phyloP scores from a whole-genome alignment of 2,888 invertebrate genomes.

The Oscheius myriophilus region DNA sequence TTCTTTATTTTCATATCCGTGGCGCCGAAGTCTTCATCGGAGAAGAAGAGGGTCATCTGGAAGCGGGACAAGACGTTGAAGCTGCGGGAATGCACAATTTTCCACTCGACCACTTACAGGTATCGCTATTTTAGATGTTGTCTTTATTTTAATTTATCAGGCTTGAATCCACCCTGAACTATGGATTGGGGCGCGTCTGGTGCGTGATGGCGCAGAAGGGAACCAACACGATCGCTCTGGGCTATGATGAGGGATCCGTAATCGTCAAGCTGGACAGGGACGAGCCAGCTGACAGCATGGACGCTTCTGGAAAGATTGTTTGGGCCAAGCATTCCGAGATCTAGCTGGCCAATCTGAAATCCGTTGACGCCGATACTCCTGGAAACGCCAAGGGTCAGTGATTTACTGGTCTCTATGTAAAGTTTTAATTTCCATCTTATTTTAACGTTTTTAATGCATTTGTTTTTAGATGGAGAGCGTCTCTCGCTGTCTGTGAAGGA shows the following conservation, averaged over 20 bases:
- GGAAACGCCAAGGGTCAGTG: constrained; percentile 59
- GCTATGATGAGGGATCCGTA: too few species aligned
- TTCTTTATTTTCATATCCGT: too few species aligned
- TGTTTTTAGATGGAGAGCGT: constrained; percentile 82
- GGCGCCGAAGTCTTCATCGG: too few species aligned
- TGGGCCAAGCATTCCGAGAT: constrained; percentile 99
- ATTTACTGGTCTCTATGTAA: neutral
- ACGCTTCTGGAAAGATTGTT: constrained; percentile 95
- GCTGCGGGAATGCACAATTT: too few species aligned
- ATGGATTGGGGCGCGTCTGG: constrained; percentile 98
- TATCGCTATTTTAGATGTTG: too few species aligned
- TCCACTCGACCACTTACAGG: too few species aligned
- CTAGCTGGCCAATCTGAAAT: constrained; percentile 78
- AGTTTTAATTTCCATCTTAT: too few species aligned
- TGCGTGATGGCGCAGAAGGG: constrained; percentile 77
- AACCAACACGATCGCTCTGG: constrained; percentile 81
- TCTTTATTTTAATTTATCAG: too few species aligned
- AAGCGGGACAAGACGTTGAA: too few species aligned
- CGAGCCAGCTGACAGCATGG: constrained; percentile 96
- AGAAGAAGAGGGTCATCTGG: too few species aligned
- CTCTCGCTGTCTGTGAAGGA: constrained; percentile 94
- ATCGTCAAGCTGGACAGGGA: constrained; percentile 92
- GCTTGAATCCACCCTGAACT: constrained; percentile 96
- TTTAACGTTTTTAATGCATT: too few species aligned
- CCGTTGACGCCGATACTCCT: constrained; percentile 58